phyloP scores from a whole-genome alignment of 2,113 vertebrate species.

The Embiotoca jacksoni region DNA sequence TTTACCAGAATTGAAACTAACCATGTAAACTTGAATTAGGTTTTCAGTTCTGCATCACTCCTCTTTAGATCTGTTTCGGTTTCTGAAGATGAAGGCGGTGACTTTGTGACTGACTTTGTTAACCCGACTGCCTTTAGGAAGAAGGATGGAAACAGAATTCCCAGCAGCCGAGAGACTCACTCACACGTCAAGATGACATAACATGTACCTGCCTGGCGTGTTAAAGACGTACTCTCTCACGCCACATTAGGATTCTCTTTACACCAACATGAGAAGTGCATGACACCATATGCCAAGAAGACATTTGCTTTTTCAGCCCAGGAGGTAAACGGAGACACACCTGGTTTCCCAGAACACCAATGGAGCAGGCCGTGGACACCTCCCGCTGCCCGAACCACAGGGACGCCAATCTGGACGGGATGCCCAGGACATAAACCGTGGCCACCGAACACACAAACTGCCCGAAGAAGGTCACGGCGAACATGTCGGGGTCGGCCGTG shows the following conservation, averaged over 20 bases:
- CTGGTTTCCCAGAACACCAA: constrained; percentile 93
- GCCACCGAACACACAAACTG: constrained; percentile 88
- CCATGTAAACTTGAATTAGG: not conserved
- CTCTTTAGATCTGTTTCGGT: not conserved
- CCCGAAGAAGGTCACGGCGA: constrained; percentile 85
- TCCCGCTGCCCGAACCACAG: constrained; percentile 89
- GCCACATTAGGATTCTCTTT: too few species aligned
- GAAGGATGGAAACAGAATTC: not conserved
- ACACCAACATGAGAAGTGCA: too few species aligned
- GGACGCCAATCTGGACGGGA: constrained; percentile 89
- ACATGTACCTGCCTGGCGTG: not conserved
- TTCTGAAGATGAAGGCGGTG: not conserved
- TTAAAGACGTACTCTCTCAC: too few species aligned
- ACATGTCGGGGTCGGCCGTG: constrained; percentile 85
- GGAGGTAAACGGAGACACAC: constrained; percentile 75
- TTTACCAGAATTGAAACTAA: constrained; percentile 24
- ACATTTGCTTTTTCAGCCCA: not conserved
- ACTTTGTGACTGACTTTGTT: constrained; percentile 5
- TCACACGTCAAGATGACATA: constrained; percentile 1
- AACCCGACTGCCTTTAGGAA: constrained; percentile 20
- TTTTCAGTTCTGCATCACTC: not conserved
- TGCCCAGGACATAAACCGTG: constrained; percentile 89
- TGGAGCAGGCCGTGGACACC: constrained; percentile 89
- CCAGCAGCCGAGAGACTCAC: constrained; percentile 13
- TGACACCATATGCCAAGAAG: not conserved